Evolutionary conservation across 2,888 invertebrate species (phyloP).

Genomic region (Mythimna ferrago): DNA sequence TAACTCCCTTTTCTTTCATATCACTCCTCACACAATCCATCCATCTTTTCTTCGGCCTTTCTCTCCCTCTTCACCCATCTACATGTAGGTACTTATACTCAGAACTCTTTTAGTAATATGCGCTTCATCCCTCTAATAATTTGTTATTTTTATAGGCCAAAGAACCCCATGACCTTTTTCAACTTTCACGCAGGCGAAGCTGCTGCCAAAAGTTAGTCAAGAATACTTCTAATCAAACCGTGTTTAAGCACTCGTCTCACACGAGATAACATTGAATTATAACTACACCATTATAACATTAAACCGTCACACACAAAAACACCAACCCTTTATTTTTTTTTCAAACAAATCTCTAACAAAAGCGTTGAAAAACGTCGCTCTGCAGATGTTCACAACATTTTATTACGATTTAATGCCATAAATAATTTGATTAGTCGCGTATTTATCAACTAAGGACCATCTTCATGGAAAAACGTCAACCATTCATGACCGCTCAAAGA

Average conservation of each 20-base stretch:
- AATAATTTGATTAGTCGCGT: conserved; percentile 90
- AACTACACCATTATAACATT: conserved; percentile 32
- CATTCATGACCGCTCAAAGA: conserved; percentile 77
- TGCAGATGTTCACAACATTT: conserved; percentile 84
- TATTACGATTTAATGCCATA: conserved; percentile 89
- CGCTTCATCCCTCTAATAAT: too few species aligned
- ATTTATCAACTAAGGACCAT: conserved; percentile 89
- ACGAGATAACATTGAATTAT: conserved; percentile 27
- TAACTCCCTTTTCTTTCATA: too few species aligned
- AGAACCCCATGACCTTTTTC: too few species aligned
- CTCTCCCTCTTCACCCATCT: too few species aligned
- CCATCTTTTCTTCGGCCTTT: too few species aligned
- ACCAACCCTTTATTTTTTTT: conserved; percentile 60
- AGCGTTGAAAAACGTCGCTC: conserved; percentile 53
- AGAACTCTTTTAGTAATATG: too few species aligned
- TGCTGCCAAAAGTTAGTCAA: not conserved
- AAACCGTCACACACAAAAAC: conserved; percentile 42
- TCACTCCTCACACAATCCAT: too few species aligned
- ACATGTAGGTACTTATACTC: too few species aligned
- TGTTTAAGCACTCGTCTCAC: conserved; percentile 36
- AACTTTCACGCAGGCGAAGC: too few species aligned
- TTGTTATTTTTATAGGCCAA: too few species aligned
- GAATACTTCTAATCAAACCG: not conserved
- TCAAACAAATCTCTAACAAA: conserved; percentile 43
- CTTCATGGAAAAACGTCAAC: conserved; percentile 87